Conservation (phyloP, 2,797 vertebrate genomes). For the Rhabdomys pumilio region DNA sequence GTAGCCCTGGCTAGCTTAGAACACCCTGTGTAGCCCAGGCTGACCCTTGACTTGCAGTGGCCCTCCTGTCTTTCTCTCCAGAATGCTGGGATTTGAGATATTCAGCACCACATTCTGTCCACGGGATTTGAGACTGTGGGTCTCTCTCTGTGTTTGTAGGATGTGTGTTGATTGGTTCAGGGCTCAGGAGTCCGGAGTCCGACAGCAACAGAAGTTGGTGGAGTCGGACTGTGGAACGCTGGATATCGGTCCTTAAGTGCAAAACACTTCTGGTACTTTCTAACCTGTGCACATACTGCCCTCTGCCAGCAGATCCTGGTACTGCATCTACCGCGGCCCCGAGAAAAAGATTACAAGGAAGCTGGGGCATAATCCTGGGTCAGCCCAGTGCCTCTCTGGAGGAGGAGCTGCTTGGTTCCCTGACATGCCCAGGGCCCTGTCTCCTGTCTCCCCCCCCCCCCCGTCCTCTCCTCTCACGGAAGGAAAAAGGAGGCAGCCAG, state of each 20-base stretch:
- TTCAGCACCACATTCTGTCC: neutral
- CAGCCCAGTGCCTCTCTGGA: neutral
- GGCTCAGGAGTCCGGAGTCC: accelerated
- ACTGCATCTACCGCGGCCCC: conserved; percentile 16
- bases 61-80: neutral
- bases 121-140: neutral
- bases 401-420: neutral
- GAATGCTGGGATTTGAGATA: neutral
- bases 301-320: conserved; percentile 30
- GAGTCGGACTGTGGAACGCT: neutral
- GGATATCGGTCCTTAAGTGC: neutral
- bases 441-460: neutral
- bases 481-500: no score
- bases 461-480: neutral
- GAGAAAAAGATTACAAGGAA: neutral
- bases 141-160: neutral
- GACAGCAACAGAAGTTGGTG: neutral
- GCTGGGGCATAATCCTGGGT: neutral
- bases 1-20: neutral
- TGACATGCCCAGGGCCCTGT: neutral
- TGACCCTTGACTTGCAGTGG: neutral
- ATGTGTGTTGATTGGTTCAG: neutral
- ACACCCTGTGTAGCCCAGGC: neutral
- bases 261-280: neutral
- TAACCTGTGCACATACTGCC: conserved; percentile 74